Base-by-base conservation (phyloP, 2,888 invertebrate species). In the Parthenolecanium corni region DNA sequence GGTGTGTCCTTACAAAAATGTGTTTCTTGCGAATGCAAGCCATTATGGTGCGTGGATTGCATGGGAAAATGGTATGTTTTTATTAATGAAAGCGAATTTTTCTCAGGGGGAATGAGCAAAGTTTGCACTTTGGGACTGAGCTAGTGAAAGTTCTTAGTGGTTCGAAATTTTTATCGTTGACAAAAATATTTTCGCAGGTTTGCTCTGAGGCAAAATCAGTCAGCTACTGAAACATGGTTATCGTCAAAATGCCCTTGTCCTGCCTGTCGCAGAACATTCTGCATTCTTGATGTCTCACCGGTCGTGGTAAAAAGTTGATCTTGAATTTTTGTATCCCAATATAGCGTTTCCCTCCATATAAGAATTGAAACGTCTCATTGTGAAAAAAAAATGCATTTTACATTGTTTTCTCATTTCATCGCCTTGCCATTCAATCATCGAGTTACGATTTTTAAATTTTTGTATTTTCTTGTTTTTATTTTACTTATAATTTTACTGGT, bases 21-120 rank as follows among this genome's bases (percentile, higher is more conserved):
- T 47, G 61, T 62, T 16, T 76, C 73, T 57, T 88, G 87, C 71
- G 82, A 81, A 71, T 89, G 87, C 72, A 82, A 88, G 58, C 92
- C 90, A 23, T 83, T 92, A 81, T 93, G 93, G 92, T 94, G 93
- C 75, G 76, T 81, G 21, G 81, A 85, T 67, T 94, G 90, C 73
- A 80, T 90, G 78, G 88, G 82, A 0, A 83, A 84, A 70, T 90
- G 90, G 90, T 77, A 67, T 69, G 69, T 69, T 14, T 36, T 47
- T 38, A 18, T 57, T 21, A 4, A 21, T 25, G 47, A 58, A n/a
- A 40, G 57, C 42, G 12, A 23, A 52, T 18, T 20, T 24, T 49
- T 11, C n/a, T n/a, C n/a, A n/a, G n/a, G n/a, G n/a, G n/a, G n/a
- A n/a, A n/a, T n/a, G n/a, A n/a, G n/a, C n/a, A n/a, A n/a, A n/a